These are phyloP conservation scores for Epinephelus coioides DNA, from an alignment of 2,797 vertebrate species.

Conservation along the genomic window DNA sequence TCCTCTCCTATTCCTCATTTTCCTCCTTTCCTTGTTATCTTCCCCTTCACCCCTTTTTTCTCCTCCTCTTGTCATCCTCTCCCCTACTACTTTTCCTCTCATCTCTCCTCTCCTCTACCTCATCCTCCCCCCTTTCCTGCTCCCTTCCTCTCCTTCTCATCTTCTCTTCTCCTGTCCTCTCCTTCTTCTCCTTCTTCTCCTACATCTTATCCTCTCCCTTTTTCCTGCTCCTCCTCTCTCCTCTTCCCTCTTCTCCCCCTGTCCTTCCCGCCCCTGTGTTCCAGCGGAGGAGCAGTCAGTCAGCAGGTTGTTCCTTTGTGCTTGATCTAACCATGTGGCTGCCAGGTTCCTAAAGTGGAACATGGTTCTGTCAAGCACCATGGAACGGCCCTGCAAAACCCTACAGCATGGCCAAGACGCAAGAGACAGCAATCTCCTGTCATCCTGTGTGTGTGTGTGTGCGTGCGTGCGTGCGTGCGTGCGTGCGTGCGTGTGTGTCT, in stretches of 20 bases:
- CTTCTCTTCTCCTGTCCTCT: conserved; percentile 38
- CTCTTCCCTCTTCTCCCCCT: conserved; percentile 33
- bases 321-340: conserved; percentile 99
- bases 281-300: conserved; percentile 93
- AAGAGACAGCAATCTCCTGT: conserved; percentile 79
- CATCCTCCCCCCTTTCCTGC: background rate
- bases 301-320: conserved; percentile 99
- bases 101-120: background rate
- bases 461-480: background rate
- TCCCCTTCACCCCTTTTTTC: background rate
- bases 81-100: conserved; percentile 63
- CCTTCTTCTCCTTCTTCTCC: conserved; percentile 65
- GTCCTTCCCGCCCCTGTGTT: conserved; percentile 88
- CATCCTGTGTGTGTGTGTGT: conserved; percentile 48
- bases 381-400: conserved; percentile 98
- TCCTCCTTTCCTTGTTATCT: background rate
- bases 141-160: background rate
- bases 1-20: background rate
- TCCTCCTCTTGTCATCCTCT: conserved; percentile 61
- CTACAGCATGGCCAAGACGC: conserved; percentile 96
- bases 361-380: conserved; percentile 99
- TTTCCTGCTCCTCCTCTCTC: conserved; percentile 76
- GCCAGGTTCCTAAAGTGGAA: conserved; percentile 96
- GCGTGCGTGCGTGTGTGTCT: conserved; percentile 32
- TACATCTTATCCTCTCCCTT: conserved; percentile 23